Evolutionary conservation across 2,797 vertebrate species (phyloP).

Genomic region (Merluccius polli): DNA sequence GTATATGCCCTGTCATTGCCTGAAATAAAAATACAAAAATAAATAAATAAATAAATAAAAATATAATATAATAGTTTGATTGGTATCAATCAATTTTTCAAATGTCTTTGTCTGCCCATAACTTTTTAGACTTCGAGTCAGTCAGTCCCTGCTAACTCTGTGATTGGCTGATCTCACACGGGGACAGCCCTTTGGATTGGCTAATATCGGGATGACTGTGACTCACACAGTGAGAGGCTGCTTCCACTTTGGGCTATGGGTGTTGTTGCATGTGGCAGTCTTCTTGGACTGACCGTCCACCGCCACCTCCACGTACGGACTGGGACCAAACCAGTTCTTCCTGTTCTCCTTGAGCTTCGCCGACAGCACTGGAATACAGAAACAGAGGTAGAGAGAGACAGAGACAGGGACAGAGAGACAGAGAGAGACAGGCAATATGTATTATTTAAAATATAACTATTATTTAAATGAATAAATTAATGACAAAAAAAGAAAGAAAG

Average conservation of each 20-base stretch:
- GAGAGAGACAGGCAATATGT: neutral
- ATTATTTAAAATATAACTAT: no score
- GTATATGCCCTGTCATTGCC: no score
- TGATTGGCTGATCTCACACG: neutral
- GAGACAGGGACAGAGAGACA: neutral
- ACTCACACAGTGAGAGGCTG: constrained; percentile 97
- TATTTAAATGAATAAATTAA: neutral
- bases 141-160: neutral
- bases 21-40: no score
- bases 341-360: constrained; percentile 96
- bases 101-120: no score
- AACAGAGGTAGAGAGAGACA: neutral
- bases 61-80: no score
- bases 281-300: constrained; percentile 98
- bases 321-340: constrained; percentile 99
- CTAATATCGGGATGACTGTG: constrained; percentile 6
- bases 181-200: neutral
- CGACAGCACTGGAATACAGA: constrained; percentile 83
- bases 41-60: no score
- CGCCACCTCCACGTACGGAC: constrained; percentile 94
- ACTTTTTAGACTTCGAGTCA: no score
- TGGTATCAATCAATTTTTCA: no score
- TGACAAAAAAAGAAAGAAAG: neutral
- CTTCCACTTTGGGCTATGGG: constrained; percentile 98
- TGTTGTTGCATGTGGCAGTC: constrained; percentile 98